Evolutionary conservation across 2,797 vertebrate genomes (phyloP), one percentile per base, ranked within the genome.

Genomic region (Premnoplex brunnescens): DNA sequence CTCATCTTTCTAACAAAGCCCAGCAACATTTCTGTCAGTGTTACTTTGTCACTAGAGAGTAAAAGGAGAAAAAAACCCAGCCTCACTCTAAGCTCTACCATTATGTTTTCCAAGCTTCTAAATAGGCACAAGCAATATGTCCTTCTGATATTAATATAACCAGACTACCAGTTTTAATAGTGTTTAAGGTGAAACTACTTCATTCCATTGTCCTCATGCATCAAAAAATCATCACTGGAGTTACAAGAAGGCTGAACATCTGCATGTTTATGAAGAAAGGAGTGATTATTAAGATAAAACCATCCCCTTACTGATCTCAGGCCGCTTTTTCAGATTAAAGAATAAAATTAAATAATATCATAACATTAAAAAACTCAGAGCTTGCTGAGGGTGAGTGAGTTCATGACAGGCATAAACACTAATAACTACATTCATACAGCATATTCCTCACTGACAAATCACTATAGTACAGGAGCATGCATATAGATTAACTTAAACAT

Each of bases 251-350:
- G 43, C 73, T 91, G 73, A 90, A 95, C 34, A 92, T 87, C 91
- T 95, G 63, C 89, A 96, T 87, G 76, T 87, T 96, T 95, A 94
- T 91, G 76, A 93, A 95, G 89, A 79, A 92, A 89, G 49, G 20
- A 88, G 51, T 37, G 64, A 95, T 93, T 62, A 96, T 85, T 93
- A 95, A 91, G 93, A 95, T 91, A 94, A 97, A 92, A 54, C 32
- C 66, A 88, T 22, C 8, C 59, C n/a, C 49, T 84, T 73, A 88
- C 76, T 85, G 78, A 96, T 95, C 48, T 84, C 63, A 68, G 66
- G 39, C 26, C 0, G 26, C 88, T 94, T 62, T 92, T 81, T 49
- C 67, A 86, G 82, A 95, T 95, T 90, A 96, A 82, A 94, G 67
- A 94, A 88, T 76, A 93, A 83, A 92, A 93, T 89, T 67, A 95